Base-by-base conservation (phyloP, 2,113 vertebrate genomes). In the Erpornis zantholeuca region DNA sequence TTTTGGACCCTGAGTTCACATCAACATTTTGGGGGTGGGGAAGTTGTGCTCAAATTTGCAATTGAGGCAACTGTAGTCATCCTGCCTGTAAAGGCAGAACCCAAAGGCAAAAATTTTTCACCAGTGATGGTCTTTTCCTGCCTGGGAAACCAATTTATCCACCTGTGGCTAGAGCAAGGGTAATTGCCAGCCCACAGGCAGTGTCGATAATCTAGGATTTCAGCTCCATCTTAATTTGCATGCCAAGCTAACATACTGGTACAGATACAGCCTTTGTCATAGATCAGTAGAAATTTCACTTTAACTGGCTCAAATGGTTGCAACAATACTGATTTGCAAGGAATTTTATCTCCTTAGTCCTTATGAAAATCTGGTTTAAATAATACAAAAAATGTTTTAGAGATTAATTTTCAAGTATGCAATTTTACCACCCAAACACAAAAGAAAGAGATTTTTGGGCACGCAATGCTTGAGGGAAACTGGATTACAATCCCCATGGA, bases 1-100 rank as follows among this genome's bases (percentile, higher is more conserved):
- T 59, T 88, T 86, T 72, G 42, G 22, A 77, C 19, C 5, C 36
- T 1, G 6, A 61, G 5, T 47, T 88, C 63, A n/a, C 1, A 6
- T 20, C n/a, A 21, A 54, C 3, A 8, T 53, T 69, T 66, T 47
- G 6, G 0, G 2, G 6, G 11, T 6, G 16, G 11, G 18, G 11
- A 81, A 73, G 12, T 11, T 73, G 36, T 88, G 38, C 24, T 80
- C n/a, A 50, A 11, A 45, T 86, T 77, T 59, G 21, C 29, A 59
- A 23, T 54, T 0, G 0, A 65, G 79, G 33, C 18, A 77, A 33
- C 50, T 71, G 38, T 25, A n/a, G 40, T 50, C 23, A 21, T 57
- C 82, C 53, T 50, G 24, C 25, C n/a, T 57, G 23, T 69, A 65
- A 85, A 72, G 38, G 7, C 59, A 88, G 71, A 84, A 49, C 27